Evolutionary conservation across 2,888 invertebrate genomes (phyloP), one percentile per base, ranked within the genome.

Genomic region (Ochropacha duplaris): DNA sequence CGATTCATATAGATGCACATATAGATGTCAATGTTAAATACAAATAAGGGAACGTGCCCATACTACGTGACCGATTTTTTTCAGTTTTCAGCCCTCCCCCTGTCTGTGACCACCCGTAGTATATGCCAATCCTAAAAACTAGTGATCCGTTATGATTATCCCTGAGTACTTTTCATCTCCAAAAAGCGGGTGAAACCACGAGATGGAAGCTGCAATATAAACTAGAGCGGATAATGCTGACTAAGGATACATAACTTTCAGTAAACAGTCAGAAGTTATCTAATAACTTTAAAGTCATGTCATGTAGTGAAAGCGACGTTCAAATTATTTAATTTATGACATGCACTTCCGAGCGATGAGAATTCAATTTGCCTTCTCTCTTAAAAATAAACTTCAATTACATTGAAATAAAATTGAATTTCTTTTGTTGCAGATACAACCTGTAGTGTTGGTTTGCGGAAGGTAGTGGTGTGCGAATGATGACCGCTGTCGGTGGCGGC

Each of bases 401-500:
- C 16, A 2, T 12, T 24, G 14, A 24, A 22, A 2, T 50, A 50
- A 50, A 4, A 26, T 50, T 31, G 28, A 8, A 22, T 31, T 54
- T 5, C 55, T 22, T 49, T 71, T 72, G 66, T 74, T 73, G 0
- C 71, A 76, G 74, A 65, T 61, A 62, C 63, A 56, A 61, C 58
- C 59, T 62, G 59, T 64, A 62, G 68, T 31, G 12, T 70, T 36
- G n/a, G 36, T 36, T 36, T 36, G 70, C 60, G 62, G 62, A 57
- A 64, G 63, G 65, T 56, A 62, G 68, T 59, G 76, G 77, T 75
- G 78, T 59, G 77, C 83, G 76, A 86, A 87, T 84, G 87, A 91
- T 91, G 91, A 81, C 76, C 80, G 80, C 76, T 75, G 79, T 64
- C 68, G 64, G 70, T 67, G 62, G 67, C 73, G 68, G 67, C 72